Percentiles rank a stretch among this genome's conserved stretches.
Evolutionary conservation across 2,888 invertebrate genomes (phyloP).

Genomic region (Ennomos erosarius): DNA sequence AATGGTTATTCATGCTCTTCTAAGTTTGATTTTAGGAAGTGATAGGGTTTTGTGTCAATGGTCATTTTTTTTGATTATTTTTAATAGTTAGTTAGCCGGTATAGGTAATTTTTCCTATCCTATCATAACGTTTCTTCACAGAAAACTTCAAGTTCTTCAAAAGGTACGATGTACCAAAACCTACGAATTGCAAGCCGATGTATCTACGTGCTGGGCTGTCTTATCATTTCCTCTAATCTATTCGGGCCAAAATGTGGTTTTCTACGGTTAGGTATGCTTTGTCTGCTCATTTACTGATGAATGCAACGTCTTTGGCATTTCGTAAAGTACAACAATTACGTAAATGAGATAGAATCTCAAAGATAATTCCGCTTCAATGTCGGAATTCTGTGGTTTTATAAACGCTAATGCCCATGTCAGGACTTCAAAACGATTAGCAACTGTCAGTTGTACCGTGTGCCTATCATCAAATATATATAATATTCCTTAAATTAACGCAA

Average conservation of each 20-base stretch:
- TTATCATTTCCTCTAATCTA: not conserved
- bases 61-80: too few relatives aligned
- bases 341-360: constrained; percentile 41
- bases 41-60: too few relatives aligned
- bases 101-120: too few relatives aligned
- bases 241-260: constrained; percentile 8
- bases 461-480: not conserved
- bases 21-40: too few relatives aligned
- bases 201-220: too few relatives aligned
- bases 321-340: constrained; percentile 36
- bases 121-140: too few relatives aligned
- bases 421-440: constrained; percentile 36
- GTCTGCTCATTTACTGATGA: constrained; percentile 9
- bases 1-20: too few relatives aligned
- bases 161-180: too few relatives aligned
- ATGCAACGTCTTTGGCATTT: constrained; percentile 36
- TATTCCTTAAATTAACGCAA: not conserved
- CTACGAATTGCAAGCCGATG: too few relatives aligned
- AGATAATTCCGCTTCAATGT: constrained; percentile 35
- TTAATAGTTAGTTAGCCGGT: too few relatives aligned
- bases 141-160: too few relatives aligned
- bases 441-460: constrained; percentile 24
- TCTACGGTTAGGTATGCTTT: not conserved
- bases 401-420: constrained; percentile 34
- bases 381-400: constrained; percentile 39